These are phyloP conservation scores for Myiozetetes cayanensis DNA, from an alignment of 2,113 vertebrate genomes.

Conservation along the genomic window DNA sequence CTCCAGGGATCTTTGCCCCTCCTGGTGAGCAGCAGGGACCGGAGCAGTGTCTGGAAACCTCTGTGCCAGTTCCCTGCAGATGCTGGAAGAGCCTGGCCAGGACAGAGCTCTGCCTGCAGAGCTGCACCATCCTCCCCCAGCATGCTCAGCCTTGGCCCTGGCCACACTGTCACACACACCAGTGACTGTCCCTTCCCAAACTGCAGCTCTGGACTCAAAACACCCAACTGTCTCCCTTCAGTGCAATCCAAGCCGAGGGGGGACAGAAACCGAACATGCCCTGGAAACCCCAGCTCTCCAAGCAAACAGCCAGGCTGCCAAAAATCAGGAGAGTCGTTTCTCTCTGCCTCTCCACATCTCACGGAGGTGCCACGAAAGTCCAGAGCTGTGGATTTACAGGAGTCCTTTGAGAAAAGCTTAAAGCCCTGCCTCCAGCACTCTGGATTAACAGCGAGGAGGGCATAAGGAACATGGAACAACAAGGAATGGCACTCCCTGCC, in stretches of 20 bases:
- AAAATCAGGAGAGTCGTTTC: background rate
- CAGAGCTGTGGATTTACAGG: background rate
- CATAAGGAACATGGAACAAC: background rate
- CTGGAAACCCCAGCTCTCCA: background rate
- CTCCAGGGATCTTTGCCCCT: background rate
- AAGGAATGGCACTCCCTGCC: background rate
- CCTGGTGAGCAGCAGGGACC: rapidly evolving
- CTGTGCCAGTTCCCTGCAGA: background rate
- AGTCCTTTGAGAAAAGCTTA: background rate
- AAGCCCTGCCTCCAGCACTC: background rate
- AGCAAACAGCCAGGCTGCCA: background rate
- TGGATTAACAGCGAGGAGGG: no score
- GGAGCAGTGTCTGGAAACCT: background rate
- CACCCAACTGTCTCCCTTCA: background rate
- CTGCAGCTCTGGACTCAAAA: background rate
- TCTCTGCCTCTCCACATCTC: background rate
- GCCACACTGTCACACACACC: background rate
- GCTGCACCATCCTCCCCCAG: background rate
- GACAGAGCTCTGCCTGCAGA: background rate
- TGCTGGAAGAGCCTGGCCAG: background rate
- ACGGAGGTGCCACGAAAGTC: rapidly evolving
- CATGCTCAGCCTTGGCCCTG: background rate
- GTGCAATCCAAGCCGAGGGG: background rate
- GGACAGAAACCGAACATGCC: rapidly evolving
- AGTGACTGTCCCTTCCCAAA: background rate